Evolutionary conservation across 2,797 vertebrate genomes (phyloP), one percentile per base, ranked within the genome.

Genomic region (Vespertilio murinus): DNA sequence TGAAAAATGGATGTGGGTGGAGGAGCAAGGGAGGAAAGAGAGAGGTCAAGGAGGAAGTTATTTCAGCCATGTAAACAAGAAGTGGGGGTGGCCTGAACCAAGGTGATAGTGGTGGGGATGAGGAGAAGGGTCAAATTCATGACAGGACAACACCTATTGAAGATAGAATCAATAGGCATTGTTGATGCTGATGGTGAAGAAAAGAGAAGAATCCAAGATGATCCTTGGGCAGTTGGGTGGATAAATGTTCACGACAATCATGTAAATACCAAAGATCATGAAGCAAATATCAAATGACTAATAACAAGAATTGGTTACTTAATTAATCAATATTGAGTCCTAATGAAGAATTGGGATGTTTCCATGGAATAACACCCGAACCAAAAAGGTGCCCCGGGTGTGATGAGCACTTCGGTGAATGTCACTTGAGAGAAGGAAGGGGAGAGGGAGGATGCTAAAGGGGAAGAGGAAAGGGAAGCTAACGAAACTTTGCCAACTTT

Each of bases 401-500:
- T 8, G 20, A 18, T 16, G 35, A 38, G 35, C 1, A 0, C 35
- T 14, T 14, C 16, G 18, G 38, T 38, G 18, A 23, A 40, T 1
- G 25, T 1, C 16, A 47, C 17, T 4, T 22, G 67, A 59, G 7
- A 45, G 56, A 33, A 54, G 8, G 59, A 30, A 33, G 8, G 14
- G 67, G 30, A 42, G 1, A 56, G 25, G 70, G 17, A 38, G 67
- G 12, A 2, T 2, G 25, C 10, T 28, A 42, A 0, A 0, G 18
- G 47, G 93, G 91, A 96, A 71, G 38, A 2, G 0, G n/a, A 40
- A 2, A 5, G 1, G n/a, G 30, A 64, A 23, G 25, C 28, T 61
- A 7, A 28, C 56, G 40, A 70, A 87, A 85, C 90, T 91, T 40
- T 85, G 90, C 92, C 90, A 91, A 67, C 92, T 93, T 91, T 2